A percentile compares a stretch with the other conserved stretches of the same genome.
Conservation (phyloP, 2,888 invertebrate species). For the Diadromus collaris region DNA sequence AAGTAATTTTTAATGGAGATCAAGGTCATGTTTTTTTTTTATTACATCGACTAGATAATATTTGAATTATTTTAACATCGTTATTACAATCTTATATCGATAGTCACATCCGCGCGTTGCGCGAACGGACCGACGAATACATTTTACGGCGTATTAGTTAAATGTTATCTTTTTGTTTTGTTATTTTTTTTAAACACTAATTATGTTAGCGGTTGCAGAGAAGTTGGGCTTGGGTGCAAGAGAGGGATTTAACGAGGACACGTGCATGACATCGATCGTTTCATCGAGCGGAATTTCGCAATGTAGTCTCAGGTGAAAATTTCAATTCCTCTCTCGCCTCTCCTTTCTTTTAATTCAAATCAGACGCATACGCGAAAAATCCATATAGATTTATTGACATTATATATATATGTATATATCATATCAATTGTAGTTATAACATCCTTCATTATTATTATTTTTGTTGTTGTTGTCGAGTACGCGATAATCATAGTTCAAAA, state of each 20-base stretch:
- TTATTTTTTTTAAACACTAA: conserved; percentile 46
- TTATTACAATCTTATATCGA: conserved; percentile 61
- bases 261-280: conserved; percentile 7
- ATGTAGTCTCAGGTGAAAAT: conserved; percentile 2
- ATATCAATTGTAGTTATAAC: conserved; percentile 45
- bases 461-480: conserved; percentile 42
- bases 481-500: conserved; percentile 59
- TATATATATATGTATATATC: conserved; percentile 29
- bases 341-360: conserved; percentile 35
- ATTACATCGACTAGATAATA: conserved; percentile 62
- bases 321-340: conserved; percentile 39
- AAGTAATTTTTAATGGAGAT: conserved; percentile 47
- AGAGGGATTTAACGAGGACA: conserved; percentile 28
- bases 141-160: conserved; percentile 56
- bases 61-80: conserved; percentile 60
- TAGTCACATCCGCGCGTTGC: conserved; percentile 49
- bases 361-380: conserved; percentile 53
- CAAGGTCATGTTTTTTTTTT: conserved; percentile 45
- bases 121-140: conserved; percentile 56
- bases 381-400: conserved; percentile 58
- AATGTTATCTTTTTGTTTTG: conserved; percentile 25
- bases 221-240: conserved; percentile 37
- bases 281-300: conserved; percentile 11
- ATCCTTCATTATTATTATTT: conserved; percentile 37
- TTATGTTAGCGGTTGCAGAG: conserved; percentile 48